Evolutionary conservation across 1,140 invertebrate genomes (phyloP).

Genomic region (Lamellibrachia luymesi): DNA sequence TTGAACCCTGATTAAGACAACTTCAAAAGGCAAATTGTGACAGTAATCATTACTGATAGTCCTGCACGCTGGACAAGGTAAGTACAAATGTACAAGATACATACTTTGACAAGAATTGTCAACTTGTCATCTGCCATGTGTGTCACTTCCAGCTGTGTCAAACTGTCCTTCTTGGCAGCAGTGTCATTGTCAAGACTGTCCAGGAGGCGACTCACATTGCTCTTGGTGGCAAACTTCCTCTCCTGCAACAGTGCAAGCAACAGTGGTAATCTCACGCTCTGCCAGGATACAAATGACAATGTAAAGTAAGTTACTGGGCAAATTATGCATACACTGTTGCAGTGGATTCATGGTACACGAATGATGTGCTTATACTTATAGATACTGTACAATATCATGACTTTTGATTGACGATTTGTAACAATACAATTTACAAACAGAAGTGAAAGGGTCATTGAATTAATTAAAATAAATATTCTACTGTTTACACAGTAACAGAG

Average conservation of each 20-base stretch:
- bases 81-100: background rate
- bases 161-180: background rate
- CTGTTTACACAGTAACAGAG: no score
- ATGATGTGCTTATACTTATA: no score
- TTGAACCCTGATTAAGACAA: background rate
- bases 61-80: background rate
- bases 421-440: no score
- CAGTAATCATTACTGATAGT: background rate
- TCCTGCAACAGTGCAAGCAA: slow-evolving; percentile 35
- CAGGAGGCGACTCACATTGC: slow-evolving; percentile 38
- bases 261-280: background rate
- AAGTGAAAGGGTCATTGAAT: no score
- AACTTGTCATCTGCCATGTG: slow-evolving; percentile 46
- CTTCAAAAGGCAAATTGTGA: background rate
- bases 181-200: slow-evolving; percentile 31
- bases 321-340: no score
- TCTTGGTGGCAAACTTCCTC: slow-evolving; percentile 42
- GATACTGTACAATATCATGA: no score
- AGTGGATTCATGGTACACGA: no score
- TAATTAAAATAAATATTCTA: no score
- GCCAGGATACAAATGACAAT: background rate
- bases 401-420: no score
- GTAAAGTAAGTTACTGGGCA: no score
- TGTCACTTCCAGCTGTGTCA: slow-evolving; percentile 35
- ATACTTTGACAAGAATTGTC: slow-evolving; percentile 41